Percentiles rank a stretch among this genome's conserved stretches.
phyloP scores from a whole-genome alignment of 1,140 invertebrate genomes.

The Microplitis mediator region DNA sequence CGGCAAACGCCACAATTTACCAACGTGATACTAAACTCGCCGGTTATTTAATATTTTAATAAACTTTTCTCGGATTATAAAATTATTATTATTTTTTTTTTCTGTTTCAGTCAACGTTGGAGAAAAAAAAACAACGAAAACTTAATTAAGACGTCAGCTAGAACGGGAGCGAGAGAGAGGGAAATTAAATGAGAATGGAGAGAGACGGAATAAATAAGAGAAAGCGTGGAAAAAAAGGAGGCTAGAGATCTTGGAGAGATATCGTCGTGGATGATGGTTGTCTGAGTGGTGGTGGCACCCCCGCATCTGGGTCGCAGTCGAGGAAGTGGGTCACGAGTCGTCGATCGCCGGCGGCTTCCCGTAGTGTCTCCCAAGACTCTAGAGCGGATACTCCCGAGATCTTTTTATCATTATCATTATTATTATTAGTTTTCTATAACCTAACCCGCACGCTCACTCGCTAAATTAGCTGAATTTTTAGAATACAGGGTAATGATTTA shows the following conservation, averaged over 20 bases:
- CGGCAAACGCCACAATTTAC: slow-evolving; percentile 40
- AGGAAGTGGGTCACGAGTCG: slow-evolving; percentile 55
- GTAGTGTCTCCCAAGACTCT: slow-evolving; percentile 25
- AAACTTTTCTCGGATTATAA: background rate
- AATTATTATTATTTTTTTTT: background rate
- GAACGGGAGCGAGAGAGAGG: slow-evolving; percentile 33
- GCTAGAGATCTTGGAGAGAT: slow-evolving; percentile 29
- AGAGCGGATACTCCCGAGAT: no score
- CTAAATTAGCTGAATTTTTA: no score
- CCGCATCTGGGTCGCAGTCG: slow-evolving; percentile 49
- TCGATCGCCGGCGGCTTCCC: slow-evolving; percentile 49
- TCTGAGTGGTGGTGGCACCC: slow-evolving; percentile 34
- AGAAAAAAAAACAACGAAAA: no score
- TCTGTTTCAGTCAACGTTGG: no score
- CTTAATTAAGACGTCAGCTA: slow-evolving; percentile 24
- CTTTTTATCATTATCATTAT: no score
- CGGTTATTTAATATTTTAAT: background rate
- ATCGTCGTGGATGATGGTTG: background rate
- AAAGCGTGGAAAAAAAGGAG: slow-evolving; percentile 21
- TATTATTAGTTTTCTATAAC: no score
- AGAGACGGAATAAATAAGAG: slow-evolving; percentile 4
- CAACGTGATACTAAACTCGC: background rate
- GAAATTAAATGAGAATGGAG: slow-evolving; percentile 13
- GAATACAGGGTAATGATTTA: no score
- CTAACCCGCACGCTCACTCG: no score